Conservation (phyloP, 2,113 vertebrate species). For the Ailurus styani region DNA sequence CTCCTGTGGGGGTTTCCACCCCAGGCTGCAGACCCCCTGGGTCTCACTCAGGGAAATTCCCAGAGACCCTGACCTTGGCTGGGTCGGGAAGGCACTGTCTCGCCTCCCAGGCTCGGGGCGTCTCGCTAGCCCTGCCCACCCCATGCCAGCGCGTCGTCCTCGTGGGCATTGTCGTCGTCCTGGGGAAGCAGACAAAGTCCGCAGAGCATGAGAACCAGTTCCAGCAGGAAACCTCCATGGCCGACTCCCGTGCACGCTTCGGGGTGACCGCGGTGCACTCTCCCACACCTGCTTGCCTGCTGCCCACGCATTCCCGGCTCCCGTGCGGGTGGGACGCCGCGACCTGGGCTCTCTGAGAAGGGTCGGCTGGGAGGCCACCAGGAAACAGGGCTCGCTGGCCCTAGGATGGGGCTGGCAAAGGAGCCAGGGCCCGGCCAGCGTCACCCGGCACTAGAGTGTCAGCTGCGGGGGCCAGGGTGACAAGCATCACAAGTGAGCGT, state of each 20-base stretch:
- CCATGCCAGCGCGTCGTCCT: rapidly evolving
- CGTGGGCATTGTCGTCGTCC: too few species aligned
- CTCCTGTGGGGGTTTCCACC: not conserved
- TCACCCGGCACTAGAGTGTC: too few species aligned
- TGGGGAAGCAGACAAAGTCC: too few species aligned
- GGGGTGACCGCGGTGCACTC: rapidly evolving
- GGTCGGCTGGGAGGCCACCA: not conserved
- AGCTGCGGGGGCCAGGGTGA: not conserved
- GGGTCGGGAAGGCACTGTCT: not conserved
- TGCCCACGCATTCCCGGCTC: not conserved
- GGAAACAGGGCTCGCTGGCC: not conserved
- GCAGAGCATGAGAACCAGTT: not conserved
- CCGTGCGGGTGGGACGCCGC: rapidly evolving
- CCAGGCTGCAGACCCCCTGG: not conserved
- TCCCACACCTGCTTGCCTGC: too few species aligned
- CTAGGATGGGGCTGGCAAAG: not conserved
- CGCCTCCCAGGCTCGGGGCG: not conserved
- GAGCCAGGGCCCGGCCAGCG: not conserved
- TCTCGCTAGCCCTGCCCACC: not conserved
- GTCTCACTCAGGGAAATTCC: not conserved
- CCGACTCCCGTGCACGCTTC: rapidly evolving
- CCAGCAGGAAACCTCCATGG: rapidly evolving
- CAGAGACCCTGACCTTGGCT: not conserved
- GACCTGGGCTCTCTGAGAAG: not conserved
- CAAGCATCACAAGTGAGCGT: not conserved